Conservation (phyloP, 1,140 invertebrate species). For the Paralvinella palmiformis region DNA sequence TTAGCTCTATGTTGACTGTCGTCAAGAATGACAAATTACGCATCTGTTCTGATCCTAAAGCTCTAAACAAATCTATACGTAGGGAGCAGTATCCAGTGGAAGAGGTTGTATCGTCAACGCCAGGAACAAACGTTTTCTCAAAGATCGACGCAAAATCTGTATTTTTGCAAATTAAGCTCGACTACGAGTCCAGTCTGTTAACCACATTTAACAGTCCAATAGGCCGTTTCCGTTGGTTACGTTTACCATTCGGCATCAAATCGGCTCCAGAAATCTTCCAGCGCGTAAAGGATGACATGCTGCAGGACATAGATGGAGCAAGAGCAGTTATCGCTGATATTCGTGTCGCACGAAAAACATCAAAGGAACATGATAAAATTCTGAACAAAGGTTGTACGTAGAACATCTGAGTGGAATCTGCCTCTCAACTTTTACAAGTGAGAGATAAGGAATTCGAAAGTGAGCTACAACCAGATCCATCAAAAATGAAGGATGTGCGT, state of each 20-base stretch:
- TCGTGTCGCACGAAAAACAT: too few relatives aligned
- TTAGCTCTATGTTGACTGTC: conserved; percentile 17
- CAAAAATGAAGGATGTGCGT: not conserved
- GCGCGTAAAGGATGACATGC: conserved; percentile 40
- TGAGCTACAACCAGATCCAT: conserved; percentile 3
- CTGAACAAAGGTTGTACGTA: not conserved
- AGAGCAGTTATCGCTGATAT: too few relatives aligned
- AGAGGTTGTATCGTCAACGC: not conserved
- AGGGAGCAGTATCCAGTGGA: conserved; percentile 14
- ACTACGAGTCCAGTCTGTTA: conserved; percentile 6
- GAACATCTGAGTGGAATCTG: not conserved
- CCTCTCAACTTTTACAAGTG: not conserved
- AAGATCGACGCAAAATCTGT: conserved; percentile 1
- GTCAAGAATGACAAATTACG: conserved; percentile 18
- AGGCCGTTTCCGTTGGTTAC: conserved; percentile 24
- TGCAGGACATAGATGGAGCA: conserved; percentile 25
- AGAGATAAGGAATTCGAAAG: too few relatives aligned
- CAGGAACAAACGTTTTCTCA: not conserved
- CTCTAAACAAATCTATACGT: conserved; percentile 30
- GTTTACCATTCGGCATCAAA: conserved; percentile 23
- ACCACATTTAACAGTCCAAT: conserved; percentile 21
- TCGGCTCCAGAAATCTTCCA: conserved; percentile 48
- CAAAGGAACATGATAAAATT: not conserved
- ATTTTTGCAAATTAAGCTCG: conserved; percentile 20
- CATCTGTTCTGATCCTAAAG: conserved; percentile 18